Base-by-base conservation (phyloP, 2,113 vertebrate genomes). In the Eulemur macaco region DNA sequence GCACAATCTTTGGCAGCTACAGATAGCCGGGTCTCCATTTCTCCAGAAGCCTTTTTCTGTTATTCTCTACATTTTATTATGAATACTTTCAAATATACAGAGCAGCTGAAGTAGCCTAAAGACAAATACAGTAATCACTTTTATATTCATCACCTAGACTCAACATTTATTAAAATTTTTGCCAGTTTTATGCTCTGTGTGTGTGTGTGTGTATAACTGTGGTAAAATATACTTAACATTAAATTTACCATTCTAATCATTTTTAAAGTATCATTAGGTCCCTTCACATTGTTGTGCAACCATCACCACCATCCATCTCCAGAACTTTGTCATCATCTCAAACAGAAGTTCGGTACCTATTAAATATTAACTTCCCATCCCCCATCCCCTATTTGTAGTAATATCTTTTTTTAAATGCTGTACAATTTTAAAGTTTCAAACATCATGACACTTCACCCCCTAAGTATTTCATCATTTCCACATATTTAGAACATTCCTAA, bases 381-480 rank as follows among this genome's bases (percentile, higher is more conserved):
- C 52, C 37, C 34, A 69, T 47, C 31, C 71, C 66, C 58, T 78
- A 86, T 54, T 86, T 78, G 27, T 60, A 56, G 21, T 21, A 56
- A 21, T 56, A 73, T 42, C 8, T 73, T 90, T 95, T 89, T 95
- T 89, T 11, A 86, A 92, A 73, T 83, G 37, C 17, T 86, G 13
- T 86, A 31, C 29, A 80, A 92, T 93, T 83, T 95, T 92, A 90
- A 95, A 90, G 39, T 95, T 90, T 94, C 37, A 93, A 92, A 71
- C 45, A 71, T 86, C 50, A 94, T 42, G 42, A 89, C 4, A 37
- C 17, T 94, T 87, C 5, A 29, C 21, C 15, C 56, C 47, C 45
- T 92, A 88, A 94, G 66, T 78, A 88, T 37, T n/a, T 92, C 77
- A 69, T 86, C 63, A 94, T 66, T 95, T 17, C 17, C 52, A 54